Conservation (phyloP, 1,140 invertebrate genomes). For the Drosophila ercepeae region DNA sequence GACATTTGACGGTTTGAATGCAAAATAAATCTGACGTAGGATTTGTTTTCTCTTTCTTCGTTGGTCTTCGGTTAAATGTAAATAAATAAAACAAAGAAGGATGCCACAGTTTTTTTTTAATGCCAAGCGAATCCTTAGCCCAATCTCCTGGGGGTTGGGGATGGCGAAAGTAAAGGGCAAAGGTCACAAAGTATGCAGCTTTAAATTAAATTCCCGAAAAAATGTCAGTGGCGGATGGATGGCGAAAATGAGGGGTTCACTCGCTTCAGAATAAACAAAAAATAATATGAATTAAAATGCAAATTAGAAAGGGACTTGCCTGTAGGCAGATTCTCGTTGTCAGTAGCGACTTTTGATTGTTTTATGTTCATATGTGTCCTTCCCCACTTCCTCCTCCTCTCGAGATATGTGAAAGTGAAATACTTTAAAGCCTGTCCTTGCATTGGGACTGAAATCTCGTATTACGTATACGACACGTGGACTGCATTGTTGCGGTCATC, state of each 20-base stretch:
- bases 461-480: conserved; percentile 41
- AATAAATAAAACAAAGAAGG: conserved; percentile 37
- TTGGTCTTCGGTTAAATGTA: conserved; percentile 10
- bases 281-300: conserved; percentile 53
- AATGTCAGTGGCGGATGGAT: conserved; percentile 24
- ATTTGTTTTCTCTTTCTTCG: conserved; percentile 8
- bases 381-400: too few relatives aligned
- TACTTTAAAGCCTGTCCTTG: conserved; percentile 14
- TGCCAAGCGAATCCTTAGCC: conserved; percentile 12
- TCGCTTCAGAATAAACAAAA: conserved; percentile 8
- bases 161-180: not conserved
- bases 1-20: conserved; percentile 57
- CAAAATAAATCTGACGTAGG: conserved; percentile 40
- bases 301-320: conserved; percentile 7
- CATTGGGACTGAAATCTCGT: conserved; percentile 2
- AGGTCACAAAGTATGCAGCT: conserved; percentile 30
- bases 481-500: conserved; percentile 14
- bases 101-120: conserved; percentile 19
- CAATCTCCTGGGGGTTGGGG: not conserved
- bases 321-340: conserved; percentile 38
- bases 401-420: conserved; percentile 55
- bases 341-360: conserved; percentile 60
- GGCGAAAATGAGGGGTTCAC: conserved; percentile 19
- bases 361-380: not conserved
- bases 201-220: conserved; percentile 47